A percentile compares a stretch with the other conserved stretches of the same genome.
These are phyloP conservation scores for Erpobdella octoculata DNA, from an alignment of 2,888 invertebrate genomes.

Conservation along the genomic window DNA sequence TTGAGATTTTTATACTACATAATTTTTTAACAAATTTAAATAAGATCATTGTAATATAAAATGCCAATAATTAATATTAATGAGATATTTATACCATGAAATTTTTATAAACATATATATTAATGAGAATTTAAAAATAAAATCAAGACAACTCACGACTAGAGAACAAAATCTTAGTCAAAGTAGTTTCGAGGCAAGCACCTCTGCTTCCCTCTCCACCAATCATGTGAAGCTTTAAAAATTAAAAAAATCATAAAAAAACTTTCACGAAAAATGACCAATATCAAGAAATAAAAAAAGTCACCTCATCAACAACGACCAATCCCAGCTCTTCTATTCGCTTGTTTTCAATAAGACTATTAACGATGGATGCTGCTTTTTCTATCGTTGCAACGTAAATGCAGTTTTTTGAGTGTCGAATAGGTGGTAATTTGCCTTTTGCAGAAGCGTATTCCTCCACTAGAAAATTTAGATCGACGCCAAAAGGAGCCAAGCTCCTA, in stretches of 20 bases:
- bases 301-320: constrained; percentile 72
- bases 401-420: constrained; percentile 49
- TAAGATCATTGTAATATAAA: too few relatives aligned
- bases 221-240: constrained; percentile 65
- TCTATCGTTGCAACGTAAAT: constrained; percentile 90
- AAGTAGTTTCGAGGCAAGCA: constrained; percentile 70
- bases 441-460: constrained; percentile 14
- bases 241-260: background rate
- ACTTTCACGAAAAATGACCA: background rate
- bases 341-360: constrained; percentile 70
- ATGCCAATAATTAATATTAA: too few relatives aligned
- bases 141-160: background rate
- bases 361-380: constrained; percentile 76
- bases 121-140: background rate
- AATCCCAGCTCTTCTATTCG: constrained; percentile 72
- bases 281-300: background rate
- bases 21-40: too few relatives aligned
- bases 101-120: background rate
- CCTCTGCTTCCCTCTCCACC: constrained; percentile 77
- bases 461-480: constrained; percentile 7
- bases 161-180: constrained; percentile 63
- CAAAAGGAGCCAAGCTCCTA: background rate
- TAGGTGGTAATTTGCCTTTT: constrained; percentile 20
- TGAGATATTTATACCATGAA: too few relatives aligned
- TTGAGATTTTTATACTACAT: too few relatives aligned